Base-by-base conservation (phyloP, 2,797 vertebrate species). In the Sebastes nivosus region DNA sequence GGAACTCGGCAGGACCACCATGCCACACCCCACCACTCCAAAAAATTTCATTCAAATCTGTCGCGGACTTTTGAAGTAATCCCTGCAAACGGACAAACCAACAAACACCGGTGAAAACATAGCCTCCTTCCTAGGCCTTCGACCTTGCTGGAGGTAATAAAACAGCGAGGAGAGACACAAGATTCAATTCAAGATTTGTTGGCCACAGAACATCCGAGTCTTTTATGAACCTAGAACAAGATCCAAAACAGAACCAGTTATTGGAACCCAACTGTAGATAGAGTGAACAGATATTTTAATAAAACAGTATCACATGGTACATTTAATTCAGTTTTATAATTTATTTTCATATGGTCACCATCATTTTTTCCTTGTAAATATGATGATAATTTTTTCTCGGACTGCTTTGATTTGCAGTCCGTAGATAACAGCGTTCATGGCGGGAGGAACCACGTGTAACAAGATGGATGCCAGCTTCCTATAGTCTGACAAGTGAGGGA, bases 361-460 rank as follows among this genome's bases (percentile, higher is more conserved):
- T 18, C 10, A 54, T 30, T 20, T 42, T 2, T 32, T 27, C 30
- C 14, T 27, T 0, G 4, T 68, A 10, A 70, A 64, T 4, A 64
- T 30, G 2, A 38, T 11, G 0, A 64, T 1, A 20, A 78, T 4
- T n/a, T 46, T 64, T 57, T 78, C 2, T 65, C 75, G 14, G 50
- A 78, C 32, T 0, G 32, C 50, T 83, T 84, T 84, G 16, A 82
- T 82, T 11, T 89, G 88, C 64, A 82, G 76, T 22, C 88, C 81
- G 1, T 89, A 89, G 24, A 86, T 86, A 3, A 82, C 3, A 3
- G 46, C 69, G 22, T 94, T 94, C 32, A 93, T 14, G 0, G 84
- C 14, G 1, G 87, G 82, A 8, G 86, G 81, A 8, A 91, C 16
- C 11, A 91, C 25, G 0, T 87, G 75, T 25, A 82, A 68, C 42